A percentile compares a stretch with the other conserved stretches of the same genome.
Evolutionary conservation across 1,140 invertebrate species (phyloP).

Genomic region (Hycleus phaleratus): DNA sequence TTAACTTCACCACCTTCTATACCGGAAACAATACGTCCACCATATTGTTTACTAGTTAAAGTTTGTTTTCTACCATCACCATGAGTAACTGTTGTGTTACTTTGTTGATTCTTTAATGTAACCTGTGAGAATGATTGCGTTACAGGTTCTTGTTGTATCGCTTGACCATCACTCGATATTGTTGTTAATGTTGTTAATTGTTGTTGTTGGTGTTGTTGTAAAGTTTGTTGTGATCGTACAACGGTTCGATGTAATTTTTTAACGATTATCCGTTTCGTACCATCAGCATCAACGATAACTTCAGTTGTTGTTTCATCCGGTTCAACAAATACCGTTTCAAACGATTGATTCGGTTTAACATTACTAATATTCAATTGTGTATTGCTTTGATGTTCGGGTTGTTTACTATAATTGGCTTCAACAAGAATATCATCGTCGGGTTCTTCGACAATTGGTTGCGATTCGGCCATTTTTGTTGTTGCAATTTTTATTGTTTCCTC

Average conservation of each 20-base stretch:
- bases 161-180: conserved; percentile 41
- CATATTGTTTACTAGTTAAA: conserved; percentile 52
- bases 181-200: conserved; percentile 31
- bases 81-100: conserved; percentile 51
- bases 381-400: conserved; percentile 39
- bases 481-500: conserved; percentile 73
- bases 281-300: conserved; percentile 70
- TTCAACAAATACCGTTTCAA: conserved; percentile 68
- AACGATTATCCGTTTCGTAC: conserved; percentile 71
- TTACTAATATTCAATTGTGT: conserved; percentile 58
- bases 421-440: conserved; percentile 55
- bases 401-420: conserved; percentile 63
- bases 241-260: conserved; percentile 56
- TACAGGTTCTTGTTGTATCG: conserved; percentile 45
- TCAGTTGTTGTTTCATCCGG: conserved; percentile 70
- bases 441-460: conserved; percentile 43
- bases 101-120: conserved; percentile 54
- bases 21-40: conserved; percentile 53
- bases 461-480: conserved; percentile 50
- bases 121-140: conserved; percentile 58
- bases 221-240: conserved; percentile 46
- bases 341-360: conserved; percentile 57
- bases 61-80: conserved; percentile 56
- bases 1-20: conserved; percentile 52
- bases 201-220: conserved; percentile 43